phyloP scores from a whole-genome alignment of 2,797 vertebrate genomes.

The Hirundo rustica region DNA sequence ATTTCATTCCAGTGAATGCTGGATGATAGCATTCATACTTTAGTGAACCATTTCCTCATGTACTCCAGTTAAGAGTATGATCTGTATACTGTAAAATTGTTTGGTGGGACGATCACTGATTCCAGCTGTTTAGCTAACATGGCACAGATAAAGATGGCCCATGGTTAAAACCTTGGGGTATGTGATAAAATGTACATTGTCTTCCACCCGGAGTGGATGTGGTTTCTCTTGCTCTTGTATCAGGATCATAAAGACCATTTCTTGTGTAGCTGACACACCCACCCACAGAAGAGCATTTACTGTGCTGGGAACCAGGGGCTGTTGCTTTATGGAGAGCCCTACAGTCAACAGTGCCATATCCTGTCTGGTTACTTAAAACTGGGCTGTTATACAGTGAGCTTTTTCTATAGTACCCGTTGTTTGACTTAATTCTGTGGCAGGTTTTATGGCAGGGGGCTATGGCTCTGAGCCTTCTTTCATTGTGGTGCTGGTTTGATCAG shows the following conservation, averaged over 20 bases:
- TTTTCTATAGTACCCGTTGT: background rate
- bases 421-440: background rate
- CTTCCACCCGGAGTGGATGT: background rate
- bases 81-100: background rate
- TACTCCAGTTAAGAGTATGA: background rate
- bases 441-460: background rate
- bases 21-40: background rate
- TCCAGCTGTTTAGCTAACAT: background rate
- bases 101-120: background rate
- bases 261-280: background rate
- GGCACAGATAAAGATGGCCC: background rate
- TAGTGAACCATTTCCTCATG: background rate
- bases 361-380: background rate
- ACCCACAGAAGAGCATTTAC: background rate
- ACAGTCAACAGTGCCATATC: background rate
- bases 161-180: background rate
- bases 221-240: background rate
- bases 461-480: background rate
- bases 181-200: background rate
- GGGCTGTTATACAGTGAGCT: background rate
- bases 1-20: background rate
- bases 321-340: background rate
- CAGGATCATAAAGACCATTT: background rate
- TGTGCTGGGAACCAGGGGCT: background rate
- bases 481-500: background rate